Evolutionary conservation across 2,113 vertebrate species (phyloP).

Genomic region (Columba janthina): DNA sequence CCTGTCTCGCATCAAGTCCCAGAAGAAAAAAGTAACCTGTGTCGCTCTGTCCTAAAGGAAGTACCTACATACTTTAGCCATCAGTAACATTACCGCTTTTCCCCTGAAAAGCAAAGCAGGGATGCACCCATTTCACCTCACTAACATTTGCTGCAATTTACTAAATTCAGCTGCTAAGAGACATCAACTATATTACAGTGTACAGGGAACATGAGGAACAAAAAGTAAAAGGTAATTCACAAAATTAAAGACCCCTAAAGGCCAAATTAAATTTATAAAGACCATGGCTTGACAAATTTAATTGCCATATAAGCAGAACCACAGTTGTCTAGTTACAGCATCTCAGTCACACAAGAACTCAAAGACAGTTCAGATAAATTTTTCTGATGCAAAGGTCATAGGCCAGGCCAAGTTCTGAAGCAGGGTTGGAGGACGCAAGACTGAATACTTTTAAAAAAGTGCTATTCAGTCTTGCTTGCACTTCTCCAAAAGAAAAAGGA

Average conservation of each 20-base stretch:
- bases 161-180: neutral
- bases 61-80: neutral
- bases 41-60: neutral
- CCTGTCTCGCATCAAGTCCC: neutral
- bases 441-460: neutral
- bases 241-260: neutral
- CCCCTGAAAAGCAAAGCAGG: neutral
- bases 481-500: neutral
- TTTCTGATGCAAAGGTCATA: neutral
- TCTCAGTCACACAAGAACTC: neutral
- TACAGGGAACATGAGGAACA: neutral
- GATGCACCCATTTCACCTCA: neutral
- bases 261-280: neutral
- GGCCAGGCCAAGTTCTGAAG: neutral
- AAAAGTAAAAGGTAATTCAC: neutral
- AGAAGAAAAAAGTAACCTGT: neutral
- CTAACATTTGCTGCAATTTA: neutral
- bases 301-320: neutral
- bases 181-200: accelerated
- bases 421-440: neutral
- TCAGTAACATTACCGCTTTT: accelerated
- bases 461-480: neutral
- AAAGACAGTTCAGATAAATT: neutral
- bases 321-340: neutral
- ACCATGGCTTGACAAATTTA: neutral